A percentile compares a stretch with the other conserved stretches of the same genome.
phyloP scores from a whole-genome alignment of 1,140 invertebrate genomes.

The Drosophila lacteicornis region DNA sequence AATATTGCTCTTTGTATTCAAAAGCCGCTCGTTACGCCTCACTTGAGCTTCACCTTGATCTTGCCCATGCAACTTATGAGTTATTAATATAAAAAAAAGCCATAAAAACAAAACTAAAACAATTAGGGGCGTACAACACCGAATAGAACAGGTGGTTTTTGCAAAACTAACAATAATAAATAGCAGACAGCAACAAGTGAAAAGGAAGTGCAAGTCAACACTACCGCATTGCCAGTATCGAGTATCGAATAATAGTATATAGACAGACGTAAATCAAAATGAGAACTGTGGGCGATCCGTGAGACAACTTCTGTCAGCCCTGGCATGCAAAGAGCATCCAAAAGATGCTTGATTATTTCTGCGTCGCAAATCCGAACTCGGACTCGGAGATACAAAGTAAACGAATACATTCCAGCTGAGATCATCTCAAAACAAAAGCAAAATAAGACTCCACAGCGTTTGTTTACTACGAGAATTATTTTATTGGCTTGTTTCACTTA shows the following conservation, averaged over 20 bases:
- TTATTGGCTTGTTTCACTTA: constrained; percentile 63
- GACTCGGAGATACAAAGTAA: constrained; percentile 27
- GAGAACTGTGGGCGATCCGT: constrained; percentile 37
- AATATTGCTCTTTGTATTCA: constrained; percentile 31
- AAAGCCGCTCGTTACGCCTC: constrained; percentile 56
- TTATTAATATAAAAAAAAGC: constrained; percentile 31
- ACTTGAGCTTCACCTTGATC: constrained; percentile 71
- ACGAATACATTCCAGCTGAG: constrained; percentile 52
- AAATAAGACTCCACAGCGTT: constrained; percentile 14
- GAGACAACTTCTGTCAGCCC: constrained; percentile 38
- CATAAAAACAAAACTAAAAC: constrained; percentile 37
- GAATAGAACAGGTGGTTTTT: constrained; percentile 43
- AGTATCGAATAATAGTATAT: constrained; percentile 7
- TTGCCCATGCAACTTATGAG: constrained; percentile 43
- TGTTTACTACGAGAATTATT: constrained; percentile 65
- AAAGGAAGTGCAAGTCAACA: constrained; percentile 50
- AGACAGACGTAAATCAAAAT: constrained; percentile 30
- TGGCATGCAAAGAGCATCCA: constrained; percentile 52
- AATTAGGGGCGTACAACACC: constrained; percentile 38
- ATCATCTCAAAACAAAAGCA: constrained; percentile 56
- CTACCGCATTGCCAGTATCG: constrained; percentile 41
- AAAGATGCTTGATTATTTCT: constrained; percentile 46
- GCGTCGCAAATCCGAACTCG: constrained; percentile 51
- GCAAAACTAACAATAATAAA: constrained; percentile 22
- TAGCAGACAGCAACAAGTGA: constrained; percentile 8